Evolutionary conservation across 2,113 vertebrate species (phyloP), one percentile per base, ranked within the genome.

Genomic region (Macrotus californicus): DNA sequence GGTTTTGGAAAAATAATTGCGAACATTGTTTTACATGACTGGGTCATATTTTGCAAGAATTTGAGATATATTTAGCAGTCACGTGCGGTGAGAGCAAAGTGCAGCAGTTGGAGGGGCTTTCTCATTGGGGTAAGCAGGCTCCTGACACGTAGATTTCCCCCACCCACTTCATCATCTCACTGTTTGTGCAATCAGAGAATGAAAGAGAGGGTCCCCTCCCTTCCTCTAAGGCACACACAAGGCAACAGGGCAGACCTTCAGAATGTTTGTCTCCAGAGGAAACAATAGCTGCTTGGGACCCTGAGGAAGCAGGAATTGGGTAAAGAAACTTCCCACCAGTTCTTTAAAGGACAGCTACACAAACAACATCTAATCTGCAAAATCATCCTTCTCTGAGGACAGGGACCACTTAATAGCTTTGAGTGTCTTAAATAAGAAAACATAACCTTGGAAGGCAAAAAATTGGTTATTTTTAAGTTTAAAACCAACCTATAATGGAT

Each of bases 241-340:
- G 39, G 31, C 0, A 0, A 16, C 13, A 93, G 52, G 10, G 46
- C n/a, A 93, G 61, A 67, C 18, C 46, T 96, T 95, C 79, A 91
- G 89, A 95, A 83, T 52, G 61, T 92, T 85, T 96, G 56, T 92
- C 80, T 95, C 80, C 70, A 81, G n/a, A 93, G 89, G 87, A 97
- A 97, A 96, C 89, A 93, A 70, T 94, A 80, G 94, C 76, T 89
- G 16, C n/a, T 73, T n/a, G 46, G 41, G 83, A 72, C 46, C 75
- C 82, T n/a, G 89, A 75, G 64, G 84, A 94, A 94, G 70, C 94
- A 92, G 94, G 92, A 94, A 89, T 66, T 80, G 43, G 39, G 76
- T 85, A 89, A 97, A 97, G 95, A 80, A 95, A 79, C 83, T 95
- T 94, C 89, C 95, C 41, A 89, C 39, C 43, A 69, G 24, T n/a